These are phyloP conservation scores for Nebria salina DNA, from an alignment of 2,888 invertebrate genomes.

Conservation along the genomic window DNA sequence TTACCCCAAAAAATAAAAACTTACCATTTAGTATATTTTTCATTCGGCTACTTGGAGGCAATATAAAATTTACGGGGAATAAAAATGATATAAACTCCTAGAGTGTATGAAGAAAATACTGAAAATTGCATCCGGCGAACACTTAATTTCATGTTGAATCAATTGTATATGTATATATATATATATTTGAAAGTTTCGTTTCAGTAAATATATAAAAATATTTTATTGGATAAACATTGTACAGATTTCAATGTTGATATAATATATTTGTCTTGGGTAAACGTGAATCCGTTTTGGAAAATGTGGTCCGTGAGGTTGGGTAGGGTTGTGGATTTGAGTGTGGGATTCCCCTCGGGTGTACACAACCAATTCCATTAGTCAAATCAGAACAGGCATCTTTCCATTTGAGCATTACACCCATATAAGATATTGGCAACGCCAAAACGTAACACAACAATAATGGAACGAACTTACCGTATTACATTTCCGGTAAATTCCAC, in stretches of 20 bases:
- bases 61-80: conserved; percentile 1
- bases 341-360: conserved; percentile 18
- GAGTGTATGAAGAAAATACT: neutral
- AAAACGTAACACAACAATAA: neutral
- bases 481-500: neutral
- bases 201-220: too few relatives aligned
- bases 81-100: neutral
- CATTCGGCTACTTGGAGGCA: neutral
- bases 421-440: neutral
- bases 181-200: too few relatives aligned
- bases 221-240: neutral
- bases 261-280: neutral
- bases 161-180: too few relatives aligned
- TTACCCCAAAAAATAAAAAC: neutral
- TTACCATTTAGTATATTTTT: too few relatives aligned
- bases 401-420: conserved; percentile 25
- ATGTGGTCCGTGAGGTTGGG: neutral
- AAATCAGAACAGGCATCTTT: conserved; percentile 40
- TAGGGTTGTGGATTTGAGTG: neutral
- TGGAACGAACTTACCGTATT: neutral
- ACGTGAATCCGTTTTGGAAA: neutral
- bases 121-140: neutral
- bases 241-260: neutral
- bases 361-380: conserved; percentile 46
- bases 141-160: neutral